Percentiles rank a stretch among this genome's conserved stretches.
phyloP scores from a whole-genome alignment of 2,797 vertebrate genomes.

The Tokudaia tokunoshimensis region DNA sequence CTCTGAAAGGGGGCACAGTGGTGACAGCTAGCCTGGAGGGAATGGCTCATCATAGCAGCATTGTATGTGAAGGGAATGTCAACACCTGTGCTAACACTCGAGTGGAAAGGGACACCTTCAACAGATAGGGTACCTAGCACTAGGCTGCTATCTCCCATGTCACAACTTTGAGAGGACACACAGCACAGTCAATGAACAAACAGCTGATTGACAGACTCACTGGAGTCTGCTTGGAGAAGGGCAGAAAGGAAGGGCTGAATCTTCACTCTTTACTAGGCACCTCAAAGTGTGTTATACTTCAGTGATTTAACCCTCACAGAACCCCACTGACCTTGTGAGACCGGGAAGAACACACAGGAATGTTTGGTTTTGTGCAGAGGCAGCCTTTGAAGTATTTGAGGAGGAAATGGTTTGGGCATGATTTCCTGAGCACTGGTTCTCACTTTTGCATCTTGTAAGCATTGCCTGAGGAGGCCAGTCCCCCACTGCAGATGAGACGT shows the following conservation, averaged over 20 bases:
- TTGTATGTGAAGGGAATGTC: neutral
- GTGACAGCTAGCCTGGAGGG: neutral
- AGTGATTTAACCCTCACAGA: neutral
- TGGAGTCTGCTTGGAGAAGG: fast-evolving
- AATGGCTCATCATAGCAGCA: neutral
- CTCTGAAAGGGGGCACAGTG: neutral
- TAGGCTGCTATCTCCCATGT: neutral
- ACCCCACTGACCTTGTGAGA: neutral
- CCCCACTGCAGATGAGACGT: neutral
- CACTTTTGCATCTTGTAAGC: fast-evolving
- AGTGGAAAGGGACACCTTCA: fast-evolving
- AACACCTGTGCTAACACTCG: neutral
- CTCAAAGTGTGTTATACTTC: fast-evolving
- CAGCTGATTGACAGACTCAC: fast-evolving
- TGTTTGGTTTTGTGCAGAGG: neutral
- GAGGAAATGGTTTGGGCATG: neutral
- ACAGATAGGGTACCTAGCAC: too few relatives aligned
- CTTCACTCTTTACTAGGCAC: neutral
- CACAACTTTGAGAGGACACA: neutral
- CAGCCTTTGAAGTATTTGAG: neutral
- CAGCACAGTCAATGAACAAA: neutral
- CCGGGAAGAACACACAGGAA: fast-evolving
- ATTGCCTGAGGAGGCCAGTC: neutral
- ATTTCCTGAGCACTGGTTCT: neutral
- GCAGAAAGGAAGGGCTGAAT: neutral